These are phyloP conservation scores for Anoplius nigerrimus DNA, from an alignment of 2,888 invertebrate species.

Conservation along the genomic window DNA sequence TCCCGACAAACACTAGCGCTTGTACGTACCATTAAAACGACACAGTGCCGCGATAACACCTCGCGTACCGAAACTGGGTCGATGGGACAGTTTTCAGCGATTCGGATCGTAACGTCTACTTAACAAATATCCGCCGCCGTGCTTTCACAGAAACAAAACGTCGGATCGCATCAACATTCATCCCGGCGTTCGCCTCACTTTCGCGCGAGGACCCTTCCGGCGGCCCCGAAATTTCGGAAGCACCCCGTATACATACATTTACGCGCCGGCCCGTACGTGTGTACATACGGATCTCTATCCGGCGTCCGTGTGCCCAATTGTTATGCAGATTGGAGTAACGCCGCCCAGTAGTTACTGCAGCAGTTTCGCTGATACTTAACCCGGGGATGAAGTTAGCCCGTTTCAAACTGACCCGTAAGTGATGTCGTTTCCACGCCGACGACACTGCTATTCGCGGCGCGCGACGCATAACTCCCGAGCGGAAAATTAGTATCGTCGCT, in stretches of 20 bases:
- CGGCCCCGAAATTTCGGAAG: too few species aligned
- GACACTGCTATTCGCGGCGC: slow-evolving; percentile 8
- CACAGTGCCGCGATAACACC: too few species aligned
- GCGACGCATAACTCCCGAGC: not conserved
- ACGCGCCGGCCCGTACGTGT: not conserved
- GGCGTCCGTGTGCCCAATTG: slow-evolving; percentile 43
- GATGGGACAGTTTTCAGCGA: not conserved
- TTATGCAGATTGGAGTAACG: slow-evolving; percentile 63
- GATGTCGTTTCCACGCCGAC: slow-evolving; percentile 33
- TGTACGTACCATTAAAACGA: too few species aligned
- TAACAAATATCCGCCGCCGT: too few species aligned
- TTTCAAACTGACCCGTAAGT: slow-evolving; percentile 43
- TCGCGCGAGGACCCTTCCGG: too few species aligned
- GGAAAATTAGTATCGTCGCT: not conserved
- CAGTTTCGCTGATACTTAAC: slow-evolving; percentile 50
- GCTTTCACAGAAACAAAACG: too few species aligned
- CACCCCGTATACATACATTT: not conserved
- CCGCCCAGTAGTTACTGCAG: slow-evolving; percentile 41
- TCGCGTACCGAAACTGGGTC: too few species aligned
- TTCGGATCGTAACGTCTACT: too few species aligned
- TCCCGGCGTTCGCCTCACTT: too few species aligned
- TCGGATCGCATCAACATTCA: too few species aligned
- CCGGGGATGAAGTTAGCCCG: slow-evolving; percentile 34
- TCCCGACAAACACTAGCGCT: too few species aligned
- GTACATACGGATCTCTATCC: not conserved